phyloP scores from a whole-genome alignment of 2,113 vertebrate species.

The Ranitomeya variabilis region DNA sequence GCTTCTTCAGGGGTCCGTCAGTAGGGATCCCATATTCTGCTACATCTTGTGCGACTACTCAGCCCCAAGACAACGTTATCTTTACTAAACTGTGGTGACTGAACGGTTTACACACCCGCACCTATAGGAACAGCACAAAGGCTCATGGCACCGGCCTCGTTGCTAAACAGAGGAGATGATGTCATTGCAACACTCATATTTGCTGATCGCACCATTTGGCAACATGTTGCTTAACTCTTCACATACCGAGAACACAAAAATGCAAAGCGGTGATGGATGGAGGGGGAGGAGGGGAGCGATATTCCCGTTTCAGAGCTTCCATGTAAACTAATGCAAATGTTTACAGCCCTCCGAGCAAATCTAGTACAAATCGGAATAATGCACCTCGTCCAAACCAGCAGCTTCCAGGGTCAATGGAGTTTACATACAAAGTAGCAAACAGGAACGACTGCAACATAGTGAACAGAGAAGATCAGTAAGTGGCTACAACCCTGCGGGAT shows the following conservation, averaged over 20 bases:
- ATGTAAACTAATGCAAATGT: neutral
- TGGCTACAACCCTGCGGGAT: no score
- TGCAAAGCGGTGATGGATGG: neutral
- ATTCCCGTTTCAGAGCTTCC: neutral
- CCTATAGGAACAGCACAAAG: neutral
- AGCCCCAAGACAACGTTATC: neutral
- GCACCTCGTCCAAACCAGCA: no score
- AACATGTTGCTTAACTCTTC: neutral
- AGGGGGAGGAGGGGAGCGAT: no score
- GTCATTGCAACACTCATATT: neutral
- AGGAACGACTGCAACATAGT: neutral
- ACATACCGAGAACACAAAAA: neutral
- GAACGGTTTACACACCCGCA: neutral
- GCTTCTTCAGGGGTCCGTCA: neutral
- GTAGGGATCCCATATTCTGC: no score
- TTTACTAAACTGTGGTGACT: neutral
- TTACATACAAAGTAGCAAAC: neutral
- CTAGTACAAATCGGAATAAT: neutral
- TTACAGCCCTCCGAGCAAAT: neutral
- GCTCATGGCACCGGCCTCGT: neutral
- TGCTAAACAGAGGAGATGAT: constrained; percentile 5
- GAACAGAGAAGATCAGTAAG: neutral
- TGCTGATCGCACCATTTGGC: constrained; percentile 23
- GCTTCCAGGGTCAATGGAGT: neutral
- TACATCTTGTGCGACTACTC: neutral